Base-by-base conservation (phyloP, 2,888 invertebrate species). In the Troides helena region DNA sequence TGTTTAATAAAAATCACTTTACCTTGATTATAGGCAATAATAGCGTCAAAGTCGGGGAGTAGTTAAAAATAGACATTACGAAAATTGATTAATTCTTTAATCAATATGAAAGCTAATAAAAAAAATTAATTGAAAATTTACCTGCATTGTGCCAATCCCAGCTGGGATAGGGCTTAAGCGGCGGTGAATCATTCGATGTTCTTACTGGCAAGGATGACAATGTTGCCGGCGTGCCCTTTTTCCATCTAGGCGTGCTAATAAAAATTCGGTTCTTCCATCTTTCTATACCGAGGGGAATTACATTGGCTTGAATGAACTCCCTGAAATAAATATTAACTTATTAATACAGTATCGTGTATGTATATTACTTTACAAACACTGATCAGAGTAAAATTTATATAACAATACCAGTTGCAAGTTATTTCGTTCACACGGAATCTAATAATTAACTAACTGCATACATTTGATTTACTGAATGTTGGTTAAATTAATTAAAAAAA, bases 161-260 rank as follows among this genome's bases (percentile, higher is more conserved):
- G 77, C 88, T 94, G 0, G 97, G 97, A 85, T 96, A 97, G 0
- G 97, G 97, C 25, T 83, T 88, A 50, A 97, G 85, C 30, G 92
- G 90, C 0, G 97, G 96, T 57, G 93, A 94, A 50, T 86, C 84
- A 18, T 86, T 92, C 53, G 85, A 84, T 0, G 95, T 91, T 2
- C 90, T 86, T 72, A 93, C 93, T 0, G 95, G 94, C 7, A 97
- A 79, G 14, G 94, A 94, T 0, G 95, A 95, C 62, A 97, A 83
- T 0, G 96, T 96, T 1, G 94, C 96, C 0, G 97, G 96, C 0
- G 96, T 95, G 0, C 97, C 97, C 64, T 90, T 89, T 78, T 95
- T 95, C 96, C 96, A 96, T 67, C 95, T 94, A 0, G 97, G 97
- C 23, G 96, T 94, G 58, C 96, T 96, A 0, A 97, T 84, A 80